Evolutionary conservation across 2,797 vertebrate genomes (phyloP).

Genomic region (Galaxias olidus): DNA sequence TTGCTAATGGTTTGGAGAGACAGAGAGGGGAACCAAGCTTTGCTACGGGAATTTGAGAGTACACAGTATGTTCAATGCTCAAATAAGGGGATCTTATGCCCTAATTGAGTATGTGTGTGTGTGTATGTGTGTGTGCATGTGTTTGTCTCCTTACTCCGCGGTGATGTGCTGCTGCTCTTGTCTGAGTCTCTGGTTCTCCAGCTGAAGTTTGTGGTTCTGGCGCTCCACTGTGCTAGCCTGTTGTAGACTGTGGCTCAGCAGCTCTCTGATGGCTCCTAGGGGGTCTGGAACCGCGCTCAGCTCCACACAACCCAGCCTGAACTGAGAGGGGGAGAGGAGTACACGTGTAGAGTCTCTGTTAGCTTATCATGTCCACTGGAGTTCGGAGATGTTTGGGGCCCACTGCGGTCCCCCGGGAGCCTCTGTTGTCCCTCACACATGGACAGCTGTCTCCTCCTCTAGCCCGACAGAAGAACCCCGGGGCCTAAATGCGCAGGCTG

Average conservation of each 20-base stretch:
- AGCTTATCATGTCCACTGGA: background rate
- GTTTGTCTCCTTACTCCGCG: slow-evolving; percentile 70
- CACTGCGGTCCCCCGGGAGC: background rate
- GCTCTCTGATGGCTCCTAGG: slow-evolving; percentile 71
- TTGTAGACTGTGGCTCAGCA: slow-evolving; percentile 81
- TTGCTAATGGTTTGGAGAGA: slow-evolving; percentile 18
- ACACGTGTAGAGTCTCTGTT: no score
- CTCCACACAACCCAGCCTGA: slow-evolving; percentile 82
- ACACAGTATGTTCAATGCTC: no score
- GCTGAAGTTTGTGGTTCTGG: slow-evolving; percentile 75
- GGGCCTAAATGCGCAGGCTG: no score
- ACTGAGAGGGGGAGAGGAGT: slow-evolving; percentile 68
- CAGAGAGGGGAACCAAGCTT: background rate
- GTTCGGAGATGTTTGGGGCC: background rate
- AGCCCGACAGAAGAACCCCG: no score
- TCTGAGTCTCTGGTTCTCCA: slow-evolving; percentile 83
- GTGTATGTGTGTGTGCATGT: background rate
- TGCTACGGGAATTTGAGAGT: slow-evolving; percentile 9
- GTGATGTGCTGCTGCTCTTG: slow-evolving; percentile 73
- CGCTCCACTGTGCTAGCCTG: slow-evolving; percentile 63
- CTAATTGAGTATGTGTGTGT: background rate
- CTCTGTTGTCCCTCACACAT: slow-evolving; percentile 10
- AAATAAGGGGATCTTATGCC: no score
- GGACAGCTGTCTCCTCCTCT: slow-evolving; percentile 20
- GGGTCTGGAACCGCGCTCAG: slow-evolving; percentile 72